Evolutionary conservation across 2,113 vertebrate genomes (phyloP), one percentile per base, ranked within the genome.

Genomic region (Formicarius rufipectus): DNA sequence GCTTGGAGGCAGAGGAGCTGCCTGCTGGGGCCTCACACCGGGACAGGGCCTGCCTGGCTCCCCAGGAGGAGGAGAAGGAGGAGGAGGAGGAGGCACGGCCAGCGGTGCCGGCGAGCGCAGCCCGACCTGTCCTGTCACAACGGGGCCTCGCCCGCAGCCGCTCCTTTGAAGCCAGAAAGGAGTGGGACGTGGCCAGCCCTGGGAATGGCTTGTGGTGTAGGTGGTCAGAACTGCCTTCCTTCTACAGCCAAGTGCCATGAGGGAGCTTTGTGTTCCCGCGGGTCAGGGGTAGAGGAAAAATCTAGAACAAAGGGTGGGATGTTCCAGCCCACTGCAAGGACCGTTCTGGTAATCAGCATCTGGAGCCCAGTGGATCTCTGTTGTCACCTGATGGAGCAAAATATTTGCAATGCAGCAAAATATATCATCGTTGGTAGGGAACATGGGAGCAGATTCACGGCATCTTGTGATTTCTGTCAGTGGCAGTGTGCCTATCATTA

Each of bases 201-300:
- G 44, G 33, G 53, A 72, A 67, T 10, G 52, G 47, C 59, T 82
- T 69, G 39, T 3, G 12, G 33, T 44, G 42, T 10, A 18, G 15
- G n/a, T 71, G 74, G 33, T 69, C 60, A 68, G 44, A 71, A 30
- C 25, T 35, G 63, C 7, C 52, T 56, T 78, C 63, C 39, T 50
- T 39, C 59, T 47, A 10, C 31, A 3, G 3, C 44, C 0, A 0
- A 56, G 33, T 23, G 35, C 52, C 71, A 30, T 71, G 35, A 0
- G 0, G 39, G 55, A 87, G 30, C 6, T 0, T 35, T 37, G 78
- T 6, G 2, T 35, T 88, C 73, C 60, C 1, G 0, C 4, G 10
- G 84, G 35, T 75, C 28, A 5, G 47, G 28, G 50, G 27, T 4
- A 45, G 0, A 37, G 63, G 53, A 62, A 25, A 55, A 66, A 49